These are phyloP conservation scores for Trichoplusia ni DNA, from an alignment of 1,140 invertebrate genomes.

Conservation along the genomic window DNA sequence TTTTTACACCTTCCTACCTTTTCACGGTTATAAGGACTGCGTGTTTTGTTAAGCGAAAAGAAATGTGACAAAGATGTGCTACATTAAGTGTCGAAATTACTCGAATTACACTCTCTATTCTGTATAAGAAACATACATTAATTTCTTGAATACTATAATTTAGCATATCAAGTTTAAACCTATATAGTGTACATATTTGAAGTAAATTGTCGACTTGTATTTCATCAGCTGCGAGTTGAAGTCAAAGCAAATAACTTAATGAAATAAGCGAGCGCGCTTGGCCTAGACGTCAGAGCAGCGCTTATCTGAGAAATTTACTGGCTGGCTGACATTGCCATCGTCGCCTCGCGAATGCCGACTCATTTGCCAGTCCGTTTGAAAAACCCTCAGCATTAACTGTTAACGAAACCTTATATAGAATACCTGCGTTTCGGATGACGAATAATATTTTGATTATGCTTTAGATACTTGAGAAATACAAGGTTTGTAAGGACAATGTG, in stretches of 20 bases:
- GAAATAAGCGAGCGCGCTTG: slow-evolving; percentile 61
- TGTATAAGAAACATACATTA: too few species aligned
- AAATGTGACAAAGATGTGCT: neutral
- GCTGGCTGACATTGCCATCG: slow-evolving; percentile 68
- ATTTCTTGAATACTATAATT: too few species aligned
- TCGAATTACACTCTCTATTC: neutral
- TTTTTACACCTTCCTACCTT: slow-evolving; percentile 37
- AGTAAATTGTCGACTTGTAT: slow-evolving; percentile 30
- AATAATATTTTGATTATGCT: neutral
- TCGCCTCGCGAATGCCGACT: slow-evolving; percentile 63
- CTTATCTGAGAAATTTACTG: slow-evolving; percentile 74
- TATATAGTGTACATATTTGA: neutral
- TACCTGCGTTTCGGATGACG: slow-evolving; percentile 23
- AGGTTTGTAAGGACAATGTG: too few species aligned
- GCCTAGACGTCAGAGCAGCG: slow-evolving; percentile 59
- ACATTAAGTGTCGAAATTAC: neutral
- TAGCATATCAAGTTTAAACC: neutral
- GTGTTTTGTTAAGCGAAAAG: slow-evolving; percentile 1
- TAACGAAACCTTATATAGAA: slow-evolving; percentile 48
- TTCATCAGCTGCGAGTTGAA: slow-evolving; percentile 49
- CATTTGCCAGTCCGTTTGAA: slow-evolving; percentile 69
- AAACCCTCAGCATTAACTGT: slow-evolving; percentile 57
- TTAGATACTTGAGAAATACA: too few species aligned
- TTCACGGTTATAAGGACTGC: neutral
- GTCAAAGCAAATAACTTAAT: slow-evolving; percentile 65